These are phyloP conservation scores for Temnothorax unifasciatus DNA, from an alignment of 2,888 invertebrate species.

Conservation along the genomic window DNA sequence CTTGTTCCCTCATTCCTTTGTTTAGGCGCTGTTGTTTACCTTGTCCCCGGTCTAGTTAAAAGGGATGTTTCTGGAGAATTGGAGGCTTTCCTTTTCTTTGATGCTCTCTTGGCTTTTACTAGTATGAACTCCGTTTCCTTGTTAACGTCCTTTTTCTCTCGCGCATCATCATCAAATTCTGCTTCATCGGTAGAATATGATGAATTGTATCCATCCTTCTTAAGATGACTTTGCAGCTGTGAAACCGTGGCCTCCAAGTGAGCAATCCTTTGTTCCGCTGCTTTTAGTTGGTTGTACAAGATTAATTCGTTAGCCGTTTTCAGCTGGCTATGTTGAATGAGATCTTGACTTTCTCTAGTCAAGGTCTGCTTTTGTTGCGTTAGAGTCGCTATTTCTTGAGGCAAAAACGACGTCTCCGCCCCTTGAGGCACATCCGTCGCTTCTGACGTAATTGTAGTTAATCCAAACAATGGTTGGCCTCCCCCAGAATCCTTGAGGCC, in stretches of 20 bases:
- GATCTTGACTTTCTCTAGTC: not conserved
- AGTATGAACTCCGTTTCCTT: not conserved
- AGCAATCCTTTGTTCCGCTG: not conserved
- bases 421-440: not conserved
- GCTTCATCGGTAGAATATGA: not conserved
- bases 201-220: not conserved
- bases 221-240: not conserved
- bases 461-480: not conserved
- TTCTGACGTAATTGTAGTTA: not conserved
- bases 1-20: not conserved
- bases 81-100: not conserved
- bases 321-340: not conserved
- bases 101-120: not conserved
- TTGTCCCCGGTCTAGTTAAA: not conserved
- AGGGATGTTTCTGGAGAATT: not conserved
- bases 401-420: not conserved
- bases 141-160: not conserved
- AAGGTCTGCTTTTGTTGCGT: no score
- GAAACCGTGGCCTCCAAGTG: not conserved
- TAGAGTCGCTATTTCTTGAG: no score
- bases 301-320: not conserved
- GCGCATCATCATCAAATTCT: not conserved
- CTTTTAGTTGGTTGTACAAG: not conserved
- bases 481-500: slow-evolving; percentile 4
- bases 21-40: not conserved